Conservation (phyloP, 1,140 invertebrate species). For the Aphidius gifuensis region DNA sequence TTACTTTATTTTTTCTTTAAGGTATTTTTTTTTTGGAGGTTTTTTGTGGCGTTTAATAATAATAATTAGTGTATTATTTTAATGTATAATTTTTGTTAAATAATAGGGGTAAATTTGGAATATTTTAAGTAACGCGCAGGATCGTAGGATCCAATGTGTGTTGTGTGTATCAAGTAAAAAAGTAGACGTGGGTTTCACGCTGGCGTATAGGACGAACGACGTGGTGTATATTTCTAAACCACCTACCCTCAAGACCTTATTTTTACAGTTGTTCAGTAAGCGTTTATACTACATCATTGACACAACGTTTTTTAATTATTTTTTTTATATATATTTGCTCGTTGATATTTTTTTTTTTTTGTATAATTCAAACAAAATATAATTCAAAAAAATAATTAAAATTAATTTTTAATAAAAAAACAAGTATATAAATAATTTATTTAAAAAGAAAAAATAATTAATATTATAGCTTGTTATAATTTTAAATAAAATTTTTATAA, state of each 20-base stretch:
- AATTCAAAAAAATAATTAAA: neutral
- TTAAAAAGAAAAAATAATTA: no score
- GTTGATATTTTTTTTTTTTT: neutral
- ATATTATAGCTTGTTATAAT: no score
- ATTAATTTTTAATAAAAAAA: no score
- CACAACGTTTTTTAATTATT: conserved; percentile 10
- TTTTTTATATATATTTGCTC: neutral
- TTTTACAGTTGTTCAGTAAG: conserved; percentile 16
- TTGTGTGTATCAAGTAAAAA: neutral
- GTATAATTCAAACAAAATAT: neutral
- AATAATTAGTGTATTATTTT: neutral
- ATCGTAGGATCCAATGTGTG: conserved; percentile 30
- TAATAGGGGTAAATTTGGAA: neutral
- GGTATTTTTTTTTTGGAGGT: neutral
- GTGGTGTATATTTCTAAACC: conserved; percentile 1
- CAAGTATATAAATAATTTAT: no score
- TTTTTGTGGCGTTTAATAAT: neutral
- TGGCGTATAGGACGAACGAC: neutral
- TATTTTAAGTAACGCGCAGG: conserved; percentile 27
- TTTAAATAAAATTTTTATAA: no score
- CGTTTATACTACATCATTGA: conserved; percentile 12
- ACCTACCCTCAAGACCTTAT: neutral
- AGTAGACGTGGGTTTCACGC: neutral
- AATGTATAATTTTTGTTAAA: neutral
- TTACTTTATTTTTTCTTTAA: no score